phyloP scores from a whole-genome alignment of 2,797 vertebrate species.

The Hippopotamyrus pictus region DNA sequence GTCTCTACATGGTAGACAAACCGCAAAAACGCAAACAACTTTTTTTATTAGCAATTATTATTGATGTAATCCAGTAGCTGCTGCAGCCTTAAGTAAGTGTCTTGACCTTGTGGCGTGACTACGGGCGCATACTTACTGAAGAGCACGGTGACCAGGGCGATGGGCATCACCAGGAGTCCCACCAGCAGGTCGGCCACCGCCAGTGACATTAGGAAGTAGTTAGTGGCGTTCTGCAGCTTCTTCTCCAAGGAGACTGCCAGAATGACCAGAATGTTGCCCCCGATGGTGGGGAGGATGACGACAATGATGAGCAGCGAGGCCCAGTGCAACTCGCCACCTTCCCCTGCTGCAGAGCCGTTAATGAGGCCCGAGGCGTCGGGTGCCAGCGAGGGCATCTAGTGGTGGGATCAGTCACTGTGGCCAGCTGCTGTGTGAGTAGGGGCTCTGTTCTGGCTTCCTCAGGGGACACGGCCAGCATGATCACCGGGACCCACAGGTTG shows the following conservation, averaged over 20 bases:
- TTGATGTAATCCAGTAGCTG: background rate
- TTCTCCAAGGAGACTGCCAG: slow-evolving; percentile 88
- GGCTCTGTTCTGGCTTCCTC: slow-evolving; percentile 60
- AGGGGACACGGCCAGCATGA: slow-evolving; percentile 75
- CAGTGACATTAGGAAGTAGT: slow-evolving; percentile 94
- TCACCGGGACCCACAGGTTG: slow-evolving; percentile 56
- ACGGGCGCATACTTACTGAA: slow-evolving; percentile 71
- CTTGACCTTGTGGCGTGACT: background rate
- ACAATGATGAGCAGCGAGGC: slow-evolving; percentile 78
- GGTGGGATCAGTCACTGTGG: slow-evolving; percentile 51
- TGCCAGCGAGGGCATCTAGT: slow-evolving; percentile 44
- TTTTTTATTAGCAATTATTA: background rate
- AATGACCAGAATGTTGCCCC: slow-evolving; percentile 94
- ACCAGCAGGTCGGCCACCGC: slow-evolving; percentile 92
- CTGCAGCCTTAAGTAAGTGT: background rate
- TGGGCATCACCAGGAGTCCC: slow-evolving; percentile 94
- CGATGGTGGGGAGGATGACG: slow-evolving; percentile 91
- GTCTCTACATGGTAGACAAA: background rate
- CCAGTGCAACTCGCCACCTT: slow-evolving; percentile 64
- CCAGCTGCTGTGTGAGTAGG: slow-evolving; percentile 47
- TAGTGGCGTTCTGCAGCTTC: slow-evolving; percentile 92
- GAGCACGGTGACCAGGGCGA: slow-evolving; percentile 83
- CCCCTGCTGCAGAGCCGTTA: slow-evolving; percentile 37
- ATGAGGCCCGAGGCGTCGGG: slow-evolving; percentile 45
- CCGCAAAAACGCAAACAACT: background rate